phyloP scores from a whole-genome alignment of 1,140 invertebrate species.

The Bombyx mori region DNA sequence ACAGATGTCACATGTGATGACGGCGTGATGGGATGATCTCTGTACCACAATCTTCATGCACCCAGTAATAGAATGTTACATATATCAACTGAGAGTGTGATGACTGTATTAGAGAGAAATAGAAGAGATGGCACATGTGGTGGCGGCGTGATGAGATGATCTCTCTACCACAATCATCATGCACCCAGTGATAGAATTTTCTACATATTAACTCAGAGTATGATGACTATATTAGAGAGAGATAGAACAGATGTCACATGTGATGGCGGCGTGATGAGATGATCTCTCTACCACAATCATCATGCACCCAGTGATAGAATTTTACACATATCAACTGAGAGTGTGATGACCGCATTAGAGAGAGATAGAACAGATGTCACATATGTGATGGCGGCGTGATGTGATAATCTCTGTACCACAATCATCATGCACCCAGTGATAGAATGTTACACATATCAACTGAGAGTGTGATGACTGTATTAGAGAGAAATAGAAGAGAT shows the following conservation, averaged over 20 bases:
- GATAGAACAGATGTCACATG: conserved; percentile 5
- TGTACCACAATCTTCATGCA: conserved; percentile 12
- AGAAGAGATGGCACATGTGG: too few species aligned
- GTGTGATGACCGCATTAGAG: conserved; percentile 12
- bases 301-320: conserved; percentile 34
- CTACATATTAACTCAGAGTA: conserved; percentile 23
- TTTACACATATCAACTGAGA: conserved; percentile 17
- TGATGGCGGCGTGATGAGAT: not conserved
- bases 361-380: not conserved
- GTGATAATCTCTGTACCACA: conserved; percentile 6
- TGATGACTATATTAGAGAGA: conserved; percentile 11
- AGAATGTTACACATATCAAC: conserved; percentile 24
- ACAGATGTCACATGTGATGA: too few species aligned
- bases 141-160: not conserved
- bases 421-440: conserved; percentile 21
- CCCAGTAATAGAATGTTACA: conserved; percentile 33
- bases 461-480: conserved; percentile 17
- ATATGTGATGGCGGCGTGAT: not conserved
- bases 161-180: conserved; percentile 11
- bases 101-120: not conserved
- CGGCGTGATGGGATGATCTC: not conserved
- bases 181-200: conserved; percentile 23
- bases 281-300: conserved; percentile 8
- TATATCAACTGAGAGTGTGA: conserved; percentile 21
- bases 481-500: not conserved